Conservation (phyloP, 2,113 vertebrate species). For the Actenoides lindsayi region DNA sequence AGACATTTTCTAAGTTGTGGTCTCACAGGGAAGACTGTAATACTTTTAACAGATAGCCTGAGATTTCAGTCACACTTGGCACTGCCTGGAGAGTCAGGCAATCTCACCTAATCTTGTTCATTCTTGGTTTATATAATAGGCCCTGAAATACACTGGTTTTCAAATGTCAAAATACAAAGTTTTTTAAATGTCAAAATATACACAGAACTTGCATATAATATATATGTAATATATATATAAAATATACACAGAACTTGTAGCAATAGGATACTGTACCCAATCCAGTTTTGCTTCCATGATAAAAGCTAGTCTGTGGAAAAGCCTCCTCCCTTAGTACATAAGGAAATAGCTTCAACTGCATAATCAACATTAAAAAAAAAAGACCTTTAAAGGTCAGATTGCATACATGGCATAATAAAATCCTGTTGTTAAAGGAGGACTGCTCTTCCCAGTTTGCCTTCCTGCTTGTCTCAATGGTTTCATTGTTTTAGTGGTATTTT, state of each 20-base stretch:
- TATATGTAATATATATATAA: too few relatives aligned
- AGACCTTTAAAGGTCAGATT: slow-evolving; percentile 25
- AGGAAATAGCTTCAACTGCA: slow-evolving; percentile 14
- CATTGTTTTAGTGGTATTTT: neutral
- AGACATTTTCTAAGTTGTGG: neutral
- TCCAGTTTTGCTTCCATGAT: neutral
- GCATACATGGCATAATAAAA: neutral
- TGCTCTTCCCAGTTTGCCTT: slow-evolving; percentile 7
- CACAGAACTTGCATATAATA: too few relatives aligned
- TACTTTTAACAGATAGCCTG: neutral
- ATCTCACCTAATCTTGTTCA: neutral
- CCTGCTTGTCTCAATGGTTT: neutral
- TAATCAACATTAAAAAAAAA: neutral
- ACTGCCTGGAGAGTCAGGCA: neutral
- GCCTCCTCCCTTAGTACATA: slow-evolving; percentile 50
- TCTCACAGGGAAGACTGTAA: neutral
- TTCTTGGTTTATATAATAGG: neutral
- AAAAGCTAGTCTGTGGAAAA: slow-evolving; percentile 27
- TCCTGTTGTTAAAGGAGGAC: neutral
- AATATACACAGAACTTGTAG: neutral
- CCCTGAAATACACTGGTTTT: neutral
- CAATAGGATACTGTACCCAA: neutral
- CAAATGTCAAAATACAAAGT: neutral
- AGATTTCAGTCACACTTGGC: neutral
- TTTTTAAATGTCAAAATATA: too few relatives aligned